Conservation (phyloP, 1,140 invertebrate genomes). For the Gonatopus flavifemur region DNA sequence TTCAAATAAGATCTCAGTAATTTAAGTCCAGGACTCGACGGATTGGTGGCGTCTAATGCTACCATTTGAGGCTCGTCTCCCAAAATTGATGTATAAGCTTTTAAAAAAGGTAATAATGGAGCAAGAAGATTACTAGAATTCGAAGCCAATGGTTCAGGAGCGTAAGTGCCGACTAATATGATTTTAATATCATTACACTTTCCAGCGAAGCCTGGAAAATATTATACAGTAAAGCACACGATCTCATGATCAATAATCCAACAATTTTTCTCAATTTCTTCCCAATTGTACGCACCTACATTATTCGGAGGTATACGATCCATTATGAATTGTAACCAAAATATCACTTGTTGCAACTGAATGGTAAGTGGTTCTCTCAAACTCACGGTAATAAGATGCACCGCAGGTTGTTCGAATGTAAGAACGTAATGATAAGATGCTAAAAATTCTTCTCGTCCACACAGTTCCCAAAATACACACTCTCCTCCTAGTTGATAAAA, state of each 20-base stretch:
- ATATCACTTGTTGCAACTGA: slow-evolving; percentile 74
- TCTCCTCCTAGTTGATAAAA: slow-evolving; percentile 41
- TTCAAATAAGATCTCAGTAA: slow-evolving; percentile 51
- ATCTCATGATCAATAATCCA: background rate
- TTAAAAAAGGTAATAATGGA: slow-evolving; percentile 48
- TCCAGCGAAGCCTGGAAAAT: slow-evolving; percentile 49
- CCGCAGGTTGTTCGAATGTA: slow-evolving; percentile 64
- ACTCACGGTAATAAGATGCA: slow-evolving; percentile 76
- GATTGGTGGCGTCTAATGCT: slow-evolving; percentile 54
- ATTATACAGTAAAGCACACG: slow-evolving; percentile 5
- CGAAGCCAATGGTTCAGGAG: slow-evolving; percentile 47
- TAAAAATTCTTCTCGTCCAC: slow-evolving; percentile 79
- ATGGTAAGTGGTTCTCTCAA: slow-evolving; percentile 71
- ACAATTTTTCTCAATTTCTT: slow-evolving; percentile 1
- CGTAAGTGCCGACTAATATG: slow-evolving; percentile 54
- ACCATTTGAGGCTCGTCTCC: slow-evolving; percentile 52
- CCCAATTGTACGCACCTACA: slow-evolving; percentile 59
- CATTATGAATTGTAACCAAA: slow-evolving; percentile 81
- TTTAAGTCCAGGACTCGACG: slow-evolving; percentile 56
- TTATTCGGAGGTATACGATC: slow-evolving; percentile 71
- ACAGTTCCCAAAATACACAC: slow-evolving; percentile 76
- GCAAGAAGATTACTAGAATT: slow-evolving; percentile 46
- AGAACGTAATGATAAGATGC: slow-evolving; percentile 78
- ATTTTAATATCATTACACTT: slow-evolving; percentile 52
- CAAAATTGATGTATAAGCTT: slow-evolving; percentile 50